Base-by-base conservation (phyloP, 92 coral and sea anemone genomes). In the Porites evermanni region DNA sequence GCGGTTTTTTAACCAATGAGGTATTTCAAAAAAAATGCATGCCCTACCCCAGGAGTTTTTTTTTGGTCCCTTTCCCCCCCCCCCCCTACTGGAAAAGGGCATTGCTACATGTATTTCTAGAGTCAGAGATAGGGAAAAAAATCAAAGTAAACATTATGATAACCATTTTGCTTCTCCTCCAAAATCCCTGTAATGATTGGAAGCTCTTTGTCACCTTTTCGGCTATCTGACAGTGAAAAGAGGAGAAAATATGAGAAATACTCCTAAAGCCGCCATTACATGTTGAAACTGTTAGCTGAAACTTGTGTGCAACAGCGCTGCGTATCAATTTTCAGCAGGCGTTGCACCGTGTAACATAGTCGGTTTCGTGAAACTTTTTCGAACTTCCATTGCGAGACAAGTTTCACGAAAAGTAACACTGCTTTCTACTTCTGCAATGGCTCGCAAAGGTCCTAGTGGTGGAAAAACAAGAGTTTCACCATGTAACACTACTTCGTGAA, bases 291-390 rank as follows among this genome's bases (percentile, higher is more conserved):
- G 47, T 38, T 38, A 38, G 47, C 47, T 38, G 47, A 38, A 38
- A 38, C 47, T 38, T 38, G 47, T 0, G 47, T 38, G 47, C 47
- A 38, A 38, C 47, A 38, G 6, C 6, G 47, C 47, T 38, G 47
- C 6, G 47, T 4, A 38, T 38, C 47, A 38, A 38, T 3, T 38
- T 38, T 38, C 47, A 84, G 63, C 53, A 32, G 87, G 72, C 59
- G 66, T 84, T 74, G 73, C 87, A 74, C 80, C 7, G 0, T 38
- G 47, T 38, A 64, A 60, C 72, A 29, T 29, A 58, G 87, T 60
- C 87, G 71, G 80, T 72, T 58, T 72, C 50, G 79, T 83, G 79
- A 83, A 83, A 83, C 87, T 61, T 83, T 83, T 83, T 83, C 38
- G 79, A 83, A 83, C 69, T 83, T 83, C 63, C 51, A 80, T 60